Conservation (phyloP, 2,888 invertebrate genomes). For the Urechis unicinctus region DNA sequence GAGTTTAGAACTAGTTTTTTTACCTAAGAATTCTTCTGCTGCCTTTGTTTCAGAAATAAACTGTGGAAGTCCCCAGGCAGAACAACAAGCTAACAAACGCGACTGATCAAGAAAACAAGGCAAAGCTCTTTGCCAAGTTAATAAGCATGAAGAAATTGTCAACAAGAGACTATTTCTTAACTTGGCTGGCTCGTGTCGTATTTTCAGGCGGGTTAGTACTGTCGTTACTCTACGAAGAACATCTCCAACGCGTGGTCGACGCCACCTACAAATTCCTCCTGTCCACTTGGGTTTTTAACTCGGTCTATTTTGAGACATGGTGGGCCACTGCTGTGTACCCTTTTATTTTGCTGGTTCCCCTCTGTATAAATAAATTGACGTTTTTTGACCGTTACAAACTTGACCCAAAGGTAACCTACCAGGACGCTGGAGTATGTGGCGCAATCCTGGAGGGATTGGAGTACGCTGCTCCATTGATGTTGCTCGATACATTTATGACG, state of each 20-base stretch:
- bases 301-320: conserved; percentile 39
- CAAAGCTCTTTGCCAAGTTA: no score
- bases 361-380: conserved; percentile 20
- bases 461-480: conserved; percentile 31
- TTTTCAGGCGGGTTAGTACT: no score
- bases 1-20: no score
- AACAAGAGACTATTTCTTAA: no score
- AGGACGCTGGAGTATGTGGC: conserved; percentile 9
- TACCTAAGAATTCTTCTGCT: no score
- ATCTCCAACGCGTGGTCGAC: conserved; percentile 16
- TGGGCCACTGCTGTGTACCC: conserved; percentile 29
- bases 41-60: no score
- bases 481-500: conserved; percentile 32
- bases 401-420: conserved; percentile 23
- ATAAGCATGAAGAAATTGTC: no score
- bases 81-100: no score
- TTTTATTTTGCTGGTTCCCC: conserved; percentile 25
- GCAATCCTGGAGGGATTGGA: conserved; percentile 22
- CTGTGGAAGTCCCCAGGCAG: no score
- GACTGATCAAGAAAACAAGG: no score
- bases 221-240: conserved; percentile 3
- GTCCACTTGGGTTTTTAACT: conserved; percentile 25
- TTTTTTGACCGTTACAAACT: conserved; percentile 32
- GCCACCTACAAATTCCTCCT: conserved; percentile 21
- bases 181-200: no score